A percentile compares a stretch with the other conserved stretches of the same genome.
Conservation (phyloP, 2,113 vertebrate species). For the Cryptotis parvus region DNA sequence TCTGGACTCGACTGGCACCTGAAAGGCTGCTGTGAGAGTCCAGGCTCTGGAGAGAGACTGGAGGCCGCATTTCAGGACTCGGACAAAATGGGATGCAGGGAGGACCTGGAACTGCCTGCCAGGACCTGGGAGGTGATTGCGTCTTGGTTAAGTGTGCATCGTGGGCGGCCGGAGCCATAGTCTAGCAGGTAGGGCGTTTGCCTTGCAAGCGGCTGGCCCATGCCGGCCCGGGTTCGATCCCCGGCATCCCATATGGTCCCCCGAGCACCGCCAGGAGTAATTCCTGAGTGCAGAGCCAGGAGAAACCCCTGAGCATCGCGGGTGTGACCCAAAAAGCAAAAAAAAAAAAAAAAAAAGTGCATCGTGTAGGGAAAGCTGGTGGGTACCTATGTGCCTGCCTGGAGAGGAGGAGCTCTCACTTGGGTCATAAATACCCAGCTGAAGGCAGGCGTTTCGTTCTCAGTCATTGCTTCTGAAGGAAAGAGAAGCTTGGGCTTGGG, state of each 20-base stretch:
- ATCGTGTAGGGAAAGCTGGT: not conserved
- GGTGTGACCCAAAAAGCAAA: too few relatives aligned
- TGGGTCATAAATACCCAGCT: not conserved
- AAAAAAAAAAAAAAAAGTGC: too few relatives aligned
- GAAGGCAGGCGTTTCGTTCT: not conserved
- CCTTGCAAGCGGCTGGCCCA: too few relatives aligned
- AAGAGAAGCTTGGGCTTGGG: not conserved
- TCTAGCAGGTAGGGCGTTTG: too few relatives aligned
- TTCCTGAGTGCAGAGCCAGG: too few relatives aligned
- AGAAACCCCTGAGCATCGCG: too few relatives aligned
- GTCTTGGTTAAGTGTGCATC: too few relatives aligned
- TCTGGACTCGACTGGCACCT: not conserved
- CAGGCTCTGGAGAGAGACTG: not conserved
- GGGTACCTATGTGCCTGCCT: not conserved
- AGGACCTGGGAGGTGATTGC: too few relatives aligned
- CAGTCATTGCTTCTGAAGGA: not conserved
- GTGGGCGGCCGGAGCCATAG: too few relatives aligned
- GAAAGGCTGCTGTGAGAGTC: not conserved
- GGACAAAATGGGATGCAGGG: not conserved
- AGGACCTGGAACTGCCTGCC: not conserved
- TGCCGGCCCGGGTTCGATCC: too few relatives aligned
- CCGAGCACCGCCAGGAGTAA: too few relatives aligned
- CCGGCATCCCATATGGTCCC: too few relatives aligned
- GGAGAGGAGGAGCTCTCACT: not conserved
- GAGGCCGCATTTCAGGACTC: not conserved